Evolutionary conservation across 1,140 invertebrate genomes (phyloP).

Genomic region (Alviniconcha marisindica): DNA sequence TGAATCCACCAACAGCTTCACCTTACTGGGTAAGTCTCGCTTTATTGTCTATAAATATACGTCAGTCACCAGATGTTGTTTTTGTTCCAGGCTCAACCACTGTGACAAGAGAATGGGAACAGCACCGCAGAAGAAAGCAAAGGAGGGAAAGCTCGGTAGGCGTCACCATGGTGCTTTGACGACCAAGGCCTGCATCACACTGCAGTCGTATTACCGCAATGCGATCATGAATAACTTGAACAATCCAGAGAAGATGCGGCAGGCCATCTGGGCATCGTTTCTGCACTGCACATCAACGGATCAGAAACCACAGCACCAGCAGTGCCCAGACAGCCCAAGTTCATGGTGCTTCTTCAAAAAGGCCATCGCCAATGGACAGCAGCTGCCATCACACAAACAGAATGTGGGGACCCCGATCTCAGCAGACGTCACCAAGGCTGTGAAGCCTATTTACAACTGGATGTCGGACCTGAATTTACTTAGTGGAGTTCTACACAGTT

Average conservation of each 20-base stretch:
- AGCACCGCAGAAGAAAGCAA: neutral
- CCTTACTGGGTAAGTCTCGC: too few relatives aligned
- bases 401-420: too few relatives aligned
- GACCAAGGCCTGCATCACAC: too few relatives aligned
- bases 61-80: too few relatives aligned
- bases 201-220: slow-evolving; percentile 17
- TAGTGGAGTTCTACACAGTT: slow-evolving; percentile 19
- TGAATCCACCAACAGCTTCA: too few relatives aligned
- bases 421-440: neutral
- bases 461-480: slow-evolving; percentile 9
- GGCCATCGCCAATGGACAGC: neutral
- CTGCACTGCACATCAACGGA: slow-evolving; percentile 15
- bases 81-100: too few relatives aligned
- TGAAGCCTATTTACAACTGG: neutral
- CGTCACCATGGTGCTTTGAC: too few relatives aligned
- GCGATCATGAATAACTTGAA: slow-evolving; percentile 36
- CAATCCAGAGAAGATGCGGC: slow-evolving; percentile 10
- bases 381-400: neutral
- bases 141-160: neutral
- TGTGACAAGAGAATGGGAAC: slow-evolving; percentile 35
- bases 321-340: slow-evolving; percentile 1
- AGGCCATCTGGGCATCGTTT: slow-evolving; percentile 25
- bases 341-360: slow-evolving; percentile 34
- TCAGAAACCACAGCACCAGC: slow-evolving; percentile 19
- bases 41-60: too few relatives aligned